A percentile compares a stretch with the other conserved stretches of the same genome.
Conservation (phyloP, 2,797 vertebrate species). For the Pogoniulus pusillus region DNA sequence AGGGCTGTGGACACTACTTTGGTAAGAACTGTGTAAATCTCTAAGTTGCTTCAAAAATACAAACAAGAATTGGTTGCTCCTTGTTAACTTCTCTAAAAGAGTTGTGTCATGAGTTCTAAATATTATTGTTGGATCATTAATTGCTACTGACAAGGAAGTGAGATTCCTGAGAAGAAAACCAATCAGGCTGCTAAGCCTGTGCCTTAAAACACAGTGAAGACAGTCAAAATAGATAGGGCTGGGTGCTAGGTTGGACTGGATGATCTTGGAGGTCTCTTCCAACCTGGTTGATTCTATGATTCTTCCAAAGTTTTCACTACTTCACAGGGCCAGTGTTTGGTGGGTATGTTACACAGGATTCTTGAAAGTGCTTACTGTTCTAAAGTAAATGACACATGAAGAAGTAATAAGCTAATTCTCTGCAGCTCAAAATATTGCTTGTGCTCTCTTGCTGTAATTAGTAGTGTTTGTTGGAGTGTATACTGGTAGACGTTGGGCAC, state of each 20-base stretch:
- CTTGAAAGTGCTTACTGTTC: neutral
- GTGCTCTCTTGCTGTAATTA: neutral
- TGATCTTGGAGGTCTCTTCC: no score
- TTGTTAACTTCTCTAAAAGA: neutral
- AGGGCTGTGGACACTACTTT: neutral
- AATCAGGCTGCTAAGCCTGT: neutral
- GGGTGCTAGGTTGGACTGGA: no score
- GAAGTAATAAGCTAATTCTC: neutral
- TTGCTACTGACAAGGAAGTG: neutral
- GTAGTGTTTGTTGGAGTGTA: neutral
- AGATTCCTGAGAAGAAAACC: neutral
- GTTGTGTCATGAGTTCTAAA: neutral
- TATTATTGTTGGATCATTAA: neutral
- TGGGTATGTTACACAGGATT: neutral
- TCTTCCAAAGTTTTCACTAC: neutral
- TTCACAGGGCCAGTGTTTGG: neutral
- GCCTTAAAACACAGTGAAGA: neutral
- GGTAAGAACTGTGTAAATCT: neutral
- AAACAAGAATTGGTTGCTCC: neutral
- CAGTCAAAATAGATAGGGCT: neutral
- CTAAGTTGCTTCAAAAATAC: neutral
- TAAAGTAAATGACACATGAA: neutral
- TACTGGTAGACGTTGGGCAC: neutral
- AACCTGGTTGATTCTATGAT: no score
- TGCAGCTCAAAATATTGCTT: neutral